phyloP scores from a whole-genome alignment of 2,113 vertebrate species.

The Ondatra zibethicus region DNA sequence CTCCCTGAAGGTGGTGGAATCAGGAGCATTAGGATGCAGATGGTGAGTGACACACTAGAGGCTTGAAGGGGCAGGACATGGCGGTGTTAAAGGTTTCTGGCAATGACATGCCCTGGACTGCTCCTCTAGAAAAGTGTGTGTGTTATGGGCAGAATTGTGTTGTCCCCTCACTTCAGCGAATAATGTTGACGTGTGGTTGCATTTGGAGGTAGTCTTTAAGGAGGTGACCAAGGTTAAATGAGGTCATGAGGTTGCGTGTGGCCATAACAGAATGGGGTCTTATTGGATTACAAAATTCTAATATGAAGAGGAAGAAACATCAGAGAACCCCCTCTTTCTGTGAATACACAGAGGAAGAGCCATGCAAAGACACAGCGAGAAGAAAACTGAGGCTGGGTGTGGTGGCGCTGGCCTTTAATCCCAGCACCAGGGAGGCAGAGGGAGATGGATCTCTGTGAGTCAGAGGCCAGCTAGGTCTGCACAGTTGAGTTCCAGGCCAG shows the following conservation, averaged over 20 bases:
- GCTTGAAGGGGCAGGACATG: not conserved
- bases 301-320: not conserved
- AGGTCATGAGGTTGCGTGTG: not conserved
- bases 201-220: not conserved
- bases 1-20: not conserved
- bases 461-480: not conserved
- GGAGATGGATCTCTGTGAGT: not conserved
- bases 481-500: not conserved
- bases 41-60: not conserved
- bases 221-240: not conserved
- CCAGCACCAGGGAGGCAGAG: not conserved
- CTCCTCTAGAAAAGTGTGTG: not conserved
- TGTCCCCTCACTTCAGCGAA: not conserved
- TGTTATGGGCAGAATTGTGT: not conserved
- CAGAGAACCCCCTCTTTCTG: not conserved
- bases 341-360: not conserved
- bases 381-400: not conserved
- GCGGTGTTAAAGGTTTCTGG: not conserved
- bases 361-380: not conserved
- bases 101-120: not conserved
- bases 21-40: not conserved
- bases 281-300: not conserved
- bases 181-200: not conserved
- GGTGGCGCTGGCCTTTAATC: not conserved
- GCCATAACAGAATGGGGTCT: not conserved